Evolutionary conservation across 2,888 invertebrate genomes (phyloP).

Genomic region (Apodemia mormo): DNA sequence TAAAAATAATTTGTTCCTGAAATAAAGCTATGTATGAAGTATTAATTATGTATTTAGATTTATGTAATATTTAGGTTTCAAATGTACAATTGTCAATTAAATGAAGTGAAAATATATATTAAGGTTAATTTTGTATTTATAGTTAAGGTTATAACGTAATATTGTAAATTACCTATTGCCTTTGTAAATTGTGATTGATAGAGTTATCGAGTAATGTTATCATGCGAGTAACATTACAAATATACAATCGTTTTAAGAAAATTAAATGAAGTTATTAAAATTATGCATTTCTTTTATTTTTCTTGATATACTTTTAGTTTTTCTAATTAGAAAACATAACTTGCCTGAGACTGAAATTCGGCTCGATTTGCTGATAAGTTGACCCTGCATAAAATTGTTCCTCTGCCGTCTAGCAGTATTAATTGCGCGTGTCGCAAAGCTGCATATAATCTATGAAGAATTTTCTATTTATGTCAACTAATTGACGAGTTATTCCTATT

Average conservation of each 20-base stretch:
- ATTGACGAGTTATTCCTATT: too few species aligned
- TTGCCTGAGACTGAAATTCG: too few species aligned
- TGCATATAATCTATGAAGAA: too few species aligned
- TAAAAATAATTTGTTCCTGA: constrained; percentile 14
- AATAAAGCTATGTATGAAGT: constrained; percentile 1
- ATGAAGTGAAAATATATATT: neutral
- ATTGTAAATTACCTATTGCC: neutral
- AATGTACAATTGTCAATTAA: neutral
- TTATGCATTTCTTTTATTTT: constrained; percentile 1
- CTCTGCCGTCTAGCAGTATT: too few species aligned
- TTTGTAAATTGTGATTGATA: constrained; percentile 4
- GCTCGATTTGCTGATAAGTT: too few species aligned
- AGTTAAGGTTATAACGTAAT: neutral
- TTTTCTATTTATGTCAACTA: too few species aligned
- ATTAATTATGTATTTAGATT: neutral
- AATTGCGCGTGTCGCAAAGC: too few species aligned
- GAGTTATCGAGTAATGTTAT: constrained; percentile 8
- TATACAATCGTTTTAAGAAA: constrained; percentile 21
- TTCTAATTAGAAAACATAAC: too few species aligned
- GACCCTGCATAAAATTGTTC: too few species aligned
- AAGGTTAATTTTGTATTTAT: constrained; percentile 1
- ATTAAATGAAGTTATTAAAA: constrained; percentile 23
- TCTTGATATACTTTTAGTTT: constrained; percentile 17
- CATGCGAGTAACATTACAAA: constrained; percentile 20
- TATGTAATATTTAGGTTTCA: neutral